phyloP scores from a whole-genome alignment of 1,140 invertebrate genomes.

The Sinella curviseta region DNA sequence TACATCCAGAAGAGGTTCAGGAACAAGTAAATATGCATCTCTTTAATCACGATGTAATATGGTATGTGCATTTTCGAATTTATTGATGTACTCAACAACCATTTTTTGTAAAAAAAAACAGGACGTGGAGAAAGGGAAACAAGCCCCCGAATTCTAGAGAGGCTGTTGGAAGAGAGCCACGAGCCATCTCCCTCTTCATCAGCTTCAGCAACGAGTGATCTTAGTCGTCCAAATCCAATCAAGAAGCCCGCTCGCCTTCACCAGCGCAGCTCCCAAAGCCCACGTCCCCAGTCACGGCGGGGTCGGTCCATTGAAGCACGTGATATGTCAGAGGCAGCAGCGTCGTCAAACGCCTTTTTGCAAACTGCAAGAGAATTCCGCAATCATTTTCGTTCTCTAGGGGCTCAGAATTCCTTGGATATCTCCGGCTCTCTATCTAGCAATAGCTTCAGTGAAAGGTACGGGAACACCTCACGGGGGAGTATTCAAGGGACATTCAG shows the following conservation, averaged over 20 bases:
- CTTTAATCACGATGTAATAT: neutral
- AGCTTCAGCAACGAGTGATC: neutral
- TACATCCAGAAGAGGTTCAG: neutral
- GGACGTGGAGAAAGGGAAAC: slow-evolving; percentile 44
- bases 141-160: slow-evolving; percentile 47
- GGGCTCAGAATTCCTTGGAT: slow-evolving; percentile 45
- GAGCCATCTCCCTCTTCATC: slow-evolving; percentile 33
- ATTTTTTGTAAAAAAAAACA: neutral
- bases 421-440: slow-evolving; percentile 6
- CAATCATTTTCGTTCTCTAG: slow-evolving; percentile 40
- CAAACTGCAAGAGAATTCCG: slow-evolving; percentile 44
- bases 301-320: neutral
- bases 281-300: neutral
- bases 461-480: neutral
- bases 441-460: slow-evolving; percentile 3
- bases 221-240: neutral
- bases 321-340: neutral
- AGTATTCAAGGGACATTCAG: slow-evolving; percentile 42
- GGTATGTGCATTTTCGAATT: neutral
- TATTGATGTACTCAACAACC: neutral
- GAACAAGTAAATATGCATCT: neutral
- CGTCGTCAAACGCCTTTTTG: slow-evolving; percentile 40
- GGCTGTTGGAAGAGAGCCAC: slow-evolving; percentile 47
- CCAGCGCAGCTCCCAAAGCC: neutral
- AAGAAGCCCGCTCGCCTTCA: neutral